phyloP scores from a whole-genome alignment of 2,797 vertebrate genomes.

The Adelosebastes latens region DNA sequence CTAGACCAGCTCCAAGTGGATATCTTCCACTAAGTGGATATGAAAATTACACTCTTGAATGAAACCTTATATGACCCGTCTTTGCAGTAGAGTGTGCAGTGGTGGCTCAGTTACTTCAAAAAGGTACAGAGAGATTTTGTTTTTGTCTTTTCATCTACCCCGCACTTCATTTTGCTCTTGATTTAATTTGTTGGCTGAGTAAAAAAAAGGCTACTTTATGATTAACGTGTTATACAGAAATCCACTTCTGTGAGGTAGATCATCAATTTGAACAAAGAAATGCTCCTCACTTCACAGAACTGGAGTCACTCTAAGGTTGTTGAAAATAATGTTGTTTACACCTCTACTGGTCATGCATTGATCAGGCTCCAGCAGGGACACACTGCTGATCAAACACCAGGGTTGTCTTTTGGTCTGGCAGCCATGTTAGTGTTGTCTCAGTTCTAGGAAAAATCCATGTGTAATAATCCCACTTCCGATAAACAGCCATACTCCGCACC shows the following conservation, averaged over 20 bases:
- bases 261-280: background rate
- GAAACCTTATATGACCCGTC: background rate
- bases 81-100: background rate
- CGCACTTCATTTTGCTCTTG: background rate
- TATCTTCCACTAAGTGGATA: background rate
- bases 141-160: background rate
- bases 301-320: background rate
- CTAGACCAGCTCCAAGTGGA: background rate
- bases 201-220: background rate
- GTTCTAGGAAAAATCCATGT: conserved; percentile 20
- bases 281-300: background rate
- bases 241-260: background rate
- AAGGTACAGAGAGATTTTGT: background rate
- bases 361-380: background rate
- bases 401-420: background rate
- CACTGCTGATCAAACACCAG: background rate
- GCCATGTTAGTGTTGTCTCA: background rate
- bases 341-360: background rate
- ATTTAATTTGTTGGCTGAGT: background rate
- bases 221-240: background rate
- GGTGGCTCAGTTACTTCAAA: background rate
- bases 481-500: background rate
- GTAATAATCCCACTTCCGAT: background rate
- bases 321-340: background rate
- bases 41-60: background rate